Base-by-base conservation (phyloP, 2,113 vertebrate species). In the Lates calcarifer region DNA sequence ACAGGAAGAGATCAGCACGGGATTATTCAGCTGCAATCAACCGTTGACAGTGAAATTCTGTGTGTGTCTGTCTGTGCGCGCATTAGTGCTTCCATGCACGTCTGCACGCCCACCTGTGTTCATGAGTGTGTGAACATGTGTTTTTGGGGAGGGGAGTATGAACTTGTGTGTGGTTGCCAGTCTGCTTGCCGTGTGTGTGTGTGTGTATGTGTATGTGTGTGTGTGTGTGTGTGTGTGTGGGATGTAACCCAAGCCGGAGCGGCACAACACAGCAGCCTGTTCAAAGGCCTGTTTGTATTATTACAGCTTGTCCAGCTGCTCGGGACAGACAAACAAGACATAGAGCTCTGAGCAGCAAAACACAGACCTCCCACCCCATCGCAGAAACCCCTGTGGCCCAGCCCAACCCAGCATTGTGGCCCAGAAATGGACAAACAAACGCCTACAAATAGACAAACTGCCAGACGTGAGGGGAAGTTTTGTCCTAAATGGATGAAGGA, bases 281-380 rank as follows among this genome's bases (percentile, higher is more conserved):
- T 95, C 93, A 94, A 95, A 95, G 93, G 92, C 83, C 87, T 93
- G 87, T 94, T 95, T 95, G 92, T 95, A 93, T 95, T 95, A 93
- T 94, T 94, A 90, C 94, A 95, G 95, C 94, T 95, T 95, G 94
- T 82, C 91, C 94, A 94, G 94, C 94, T 95, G 94, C 92, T 93
- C 88, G 24, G 90, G 88, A 94, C 92, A 91, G 94, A 94, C 94
- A 95, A 95, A 95, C 94, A 95, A 90, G 91, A 83, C 93, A 94
- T 83, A 90, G 89, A 89, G 90, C 89, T 87, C 90, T 6, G 83
- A 91, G 90, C 91, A 82, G 85, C 89, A 92, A 91, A 92, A 93
- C 87, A 91, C 86, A 90, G 89, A 92, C 92, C 90, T 90, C 89
- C 91, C 87, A 90, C 87, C 88, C 85, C 74, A 89, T 70, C 9